phyloP scores from a whole-genome alignment of 2,113 vertebrate species.

The Archilochus colubris region DNA sequence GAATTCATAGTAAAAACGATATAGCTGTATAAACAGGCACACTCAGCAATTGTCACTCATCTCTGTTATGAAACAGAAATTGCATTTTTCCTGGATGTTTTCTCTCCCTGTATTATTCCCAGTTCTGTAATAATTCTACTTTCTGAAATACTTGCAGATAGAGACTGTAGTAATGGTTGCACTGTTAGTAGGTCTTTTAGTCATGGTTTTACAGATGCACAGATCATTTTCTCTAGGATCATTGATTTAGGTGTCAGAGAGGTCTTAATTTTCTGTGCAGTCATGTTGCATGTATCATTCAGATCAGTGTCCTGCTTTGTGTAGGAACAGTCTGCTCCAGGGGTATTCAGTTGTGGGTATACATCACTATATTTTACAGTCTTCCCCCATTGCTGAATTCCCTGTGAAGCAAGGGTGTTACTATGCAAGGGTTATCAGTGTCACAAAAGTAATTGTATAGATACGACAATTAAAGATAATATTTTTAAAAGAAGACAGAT shows the following conservation, averaged over 20 bases:
- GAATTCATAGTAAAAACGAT: background rate
- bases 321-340: background rate
- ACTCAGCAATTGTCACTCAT: background rate
- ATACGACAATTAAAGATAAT: background rate
- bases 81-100: background rate
- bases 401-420: background rate
- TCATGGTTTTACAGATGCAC: background rate
- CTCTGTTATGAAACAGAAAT: background rate
- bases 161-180: background rate
- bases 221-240: background rate
- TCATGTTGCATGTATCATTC: background rate
- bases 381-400: background rate
- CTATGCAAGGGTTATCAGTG: background rate
- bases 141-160: background rate
- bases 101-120: background rate
- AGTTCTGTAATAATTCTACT: background rate
- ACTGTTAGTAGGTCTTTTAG: background rate
- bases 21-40: background rate
- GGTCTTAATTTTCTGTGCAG: background rate
- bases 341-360: accelerated
- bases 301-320: background rate
- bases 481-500: background rate
- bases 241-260: background rate
- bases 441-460: background rate
- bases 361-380: background rate